Evolutionary conservation across 2,113 vertebrate genomes (phyloP), one percentile per base, ranked within the genome.

Genomic region (Paracanthobrama guichenoti): DNA sequence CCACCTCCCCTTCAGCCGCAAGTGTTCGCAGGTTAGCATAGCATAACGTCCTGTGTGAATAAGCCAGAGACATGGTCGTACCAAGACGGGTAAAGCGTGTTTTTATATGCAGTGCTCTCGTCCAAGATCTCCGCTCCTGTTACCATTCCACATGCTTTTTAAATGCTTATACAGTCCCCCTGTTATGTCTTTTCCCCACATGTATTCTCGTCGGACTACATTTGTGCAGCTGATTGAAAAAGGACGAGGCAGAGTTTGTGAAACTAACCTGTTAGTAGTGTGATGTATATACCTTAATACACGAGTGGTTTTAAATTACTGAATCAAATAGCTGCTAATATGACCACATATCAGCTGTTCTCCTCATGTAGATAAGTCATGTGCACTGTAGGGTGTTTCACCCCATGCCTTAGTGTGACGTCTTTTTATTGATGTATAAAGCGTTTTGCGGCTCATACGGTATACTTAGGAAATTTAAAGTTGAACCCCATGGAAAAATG

Each of bases 1-100:
- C 97, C 97, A 0, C 96, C 96, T 0, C 97, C 97, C 0, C 90
- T 98, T 84, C 96, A 96, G 82, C 97, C 97, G 3, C 97, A 98
- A 83, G 94, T 99, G 62, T 99, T 97, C 2, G 95, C 96, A 72
- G 96, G 96, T 72, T 98, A 93, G 81, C 28, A 28, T 31, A 75
- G 73, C 26, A 46, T 74, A 14, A 1, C 22, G 14, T 75, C 46
- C 14, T 57, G 24, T 18, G 72, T 53, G 24, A 53, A 74, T 50
- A 75, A 77, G 26, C 5, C 28, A 53, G 24, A 9, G 24, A 74
- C 44, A 75, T 39, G 10, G 28, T 39, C 50, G 8, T 57, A 57
- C 28, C 18, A 57, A 78, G 53, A 44, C 22, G 59, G n/a, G 39
- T 46, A 79, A 66, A 79, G 35, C 20, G 12, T 73, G 71, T 59